Evolutionary conservation across 2,888 invertebrate genomes (phyloP), one percentile per base, ranked within the genome.

Genomic region (Napeogenes sylphis): DNA sequence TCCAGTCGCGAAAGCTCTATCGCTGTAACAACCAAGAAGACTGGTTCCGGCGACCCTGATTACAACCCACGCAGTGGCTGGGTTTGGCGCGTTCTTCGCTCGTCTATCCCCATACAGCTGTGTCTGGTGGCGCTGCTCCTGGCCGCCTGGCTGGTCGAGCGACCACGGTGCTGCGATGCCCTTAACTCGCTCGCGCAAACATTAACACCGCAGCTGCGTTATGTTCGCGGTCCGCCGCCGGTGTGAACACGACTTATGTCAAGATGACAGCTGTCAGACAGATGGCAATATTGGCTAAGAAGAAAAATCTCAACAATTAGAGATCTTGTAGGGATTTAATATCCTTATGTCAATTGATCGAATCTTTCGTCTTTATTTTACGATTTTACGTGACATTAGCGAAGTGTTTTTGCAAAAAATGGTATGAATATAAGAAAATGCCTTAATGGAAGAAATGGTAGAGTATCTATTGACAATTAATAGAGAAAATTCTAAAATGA

Each of bases 151-250:
- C 90, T 95, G 47, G 91, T 95, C 30, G 95, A 95, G 73, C 92
- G 94, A 5, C 95, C 95, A 0, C 92, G 94, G 57, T 96, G 95
- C 83, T 96, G 95, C 84, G 95, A 95, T 79, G 92, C 94, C 61
- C 91, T 95, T 75, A 95, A 96, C 87, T 95, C 94, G 61, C 92
- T 95, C 68, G 94, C 94, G 59, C 91, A 95, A 74, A 94, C 94
- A 0, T 85, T 96, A 51, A 93, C 94, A n/a, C 96, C 96, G 4
- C 95, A 96, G 75, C 89, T 96, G 62, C 93, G 94, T 72, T 96
- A 96, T 81, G 93, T 95, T n/a, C 92, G 94, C 65, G 96, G 96
- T 68, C 95, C 96, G 12, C 96, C 96, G 30, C 96, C 96, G 14
- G 77, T 77, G 73, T 76, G 75, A 73, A 65, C 63, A 55, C 65